Evolutionary conservation across 2,888 invertebrate species (phyloP), one percentile per base, ranked within the genome.

Genomic region (Agriopis aurantiaria): DNA sequence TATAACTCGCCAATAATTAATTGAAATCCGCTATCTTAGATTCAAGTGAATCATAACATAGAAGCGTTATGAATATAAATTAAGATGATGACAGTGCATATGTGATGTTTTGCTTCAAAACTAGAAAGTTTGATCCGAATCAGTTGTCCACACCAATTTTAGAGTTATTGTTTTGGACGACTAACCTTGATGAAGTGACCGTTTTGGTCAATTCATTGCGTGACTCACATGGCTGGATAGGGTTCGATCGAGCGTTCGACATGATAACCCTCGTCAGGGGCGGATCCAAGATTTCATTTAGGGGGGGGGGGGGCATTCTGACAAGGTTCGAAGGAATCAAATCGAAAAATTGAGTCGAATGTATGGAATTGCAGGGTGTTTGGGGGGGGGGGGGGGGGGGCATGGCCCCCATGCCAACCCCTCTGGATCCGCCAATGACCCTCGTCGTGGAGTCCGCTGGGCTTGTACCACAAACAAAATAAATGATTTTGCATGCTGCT

Each of bases 81-180:
- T 60, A 55, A 64, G 57, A 66, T 23, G 59, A 75, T 75, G 72
- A 75, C 70, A 67, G 43, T 68, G 78, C 75, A 69, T 53, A 71
- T 53, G n/a, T 45, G 55, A 66, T 49, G 48, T 65, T 72, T 78
- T 65, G 14, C 46, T 57, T 56, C 40, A 64, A 71, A 71, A 71
- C 62, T 73, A 75, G 75, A 77, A 75, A 75, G 75, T 75, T 65
- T 63, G 33, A 46, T 12, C 63, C 53, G 45, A 61, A 52, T 64
- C 58, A 43, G 53, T 48, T 46, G 62, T 60, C 55, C 60, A 57
- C 56, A 57, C 71, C 72, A 72, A 68, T 75, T 75, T 72, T 62
- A 41, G 69, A 69, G 67, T 69, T 72, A 72, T 69, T 70, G 62
- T 75, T 75, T 76, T 74, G 72, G 69, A 72, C 76, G 68, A 75